Evolutionary conservation across 2,888 invertebrate species (phyloP).

Genomic region (Chromoteleia sp.): DNA sequence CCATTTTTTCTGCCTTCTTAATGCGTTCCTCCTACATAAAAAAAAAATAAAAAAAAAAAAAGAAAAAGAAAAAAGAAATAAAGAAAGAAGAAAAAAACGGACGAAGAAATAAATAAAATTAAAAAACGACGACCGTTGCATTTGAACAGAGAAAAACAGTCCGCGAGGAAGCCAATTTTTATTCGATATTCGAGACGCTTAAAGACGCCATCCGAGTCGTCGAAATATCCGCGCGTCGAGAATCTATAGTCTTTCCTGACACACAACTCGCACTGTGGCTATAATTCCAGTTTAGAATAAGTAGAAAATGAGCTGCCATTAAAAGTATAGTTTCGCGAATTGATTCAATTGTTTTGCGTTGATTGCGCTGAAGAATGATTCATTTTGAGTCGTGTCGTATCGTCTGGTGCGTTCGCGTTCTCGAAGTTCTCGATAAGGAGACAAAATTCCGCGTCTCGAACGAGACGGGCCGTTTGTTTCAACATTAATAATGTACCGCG

Average conservation of each 20-base stretch:
- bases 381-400: neutral
- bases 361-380: conserved; percentile 34
- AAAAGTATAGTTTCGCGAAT: conserved; percentile 32
- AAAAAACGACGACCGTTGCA: no score
- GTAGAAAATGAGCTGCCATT: conserved; percentile 27
- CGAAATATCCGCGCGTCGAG: neutral
- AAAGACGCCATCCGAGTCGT: neutral
- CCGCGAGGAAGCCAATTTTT: no score
- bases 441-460: no score
- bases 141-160: no score
- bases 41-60: no score
- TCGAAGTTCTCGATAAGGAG: no score
- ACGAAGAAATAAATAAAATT: no score
- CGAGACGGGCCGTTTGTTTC: conserved; percentile 7
- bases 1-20: no score
- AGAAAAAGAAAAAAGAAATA: no score
- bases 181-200: no score
- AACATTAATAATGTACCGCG: conserved; percentile 48
- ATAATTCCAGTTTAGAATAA: conserved; percentile 24
- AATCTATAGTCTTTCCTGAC: neutral
- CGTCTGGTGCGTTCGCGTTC: neutral
- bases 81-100: no score
- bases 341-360: conserved; percentile 24
- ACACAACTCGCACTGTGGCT: neutral
- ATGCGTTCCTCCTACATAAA: no score